Evolutionary conservation across 2,797 vertebrate species (phyloP).

Genomic region (Rhinophrynus dorsalis): DNA sequence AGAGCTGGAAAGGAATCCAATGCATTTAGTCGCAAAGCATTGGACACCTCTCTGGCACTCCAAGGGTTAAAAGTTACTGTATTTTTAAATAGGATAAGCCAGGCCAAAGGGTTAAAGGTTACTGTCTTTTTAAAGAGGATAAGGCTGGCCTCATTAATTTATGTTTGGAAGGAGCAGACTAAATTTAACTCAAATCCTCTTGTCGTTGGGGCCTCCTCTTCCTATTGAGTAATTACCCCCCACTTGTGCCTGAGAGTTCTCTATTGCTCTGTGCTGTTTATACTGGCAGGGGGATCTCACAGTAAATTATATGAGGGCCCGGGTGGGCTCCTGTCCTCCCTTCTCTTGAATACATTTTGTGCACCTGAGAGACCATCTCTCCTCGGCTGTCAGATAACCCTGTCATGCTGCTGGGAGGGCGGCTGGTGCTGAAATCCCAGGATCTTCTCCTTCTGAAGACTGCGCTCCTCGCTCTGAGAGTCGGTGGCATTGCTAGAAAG

Average conservation of each 20-base stretch:
- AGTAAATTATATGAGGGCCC: constrained; percentile 24
- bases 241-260: background rate
- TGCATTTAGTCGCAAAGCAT: too few relatives aligned
- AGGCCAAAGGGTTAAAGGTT: too few relatives aligned
- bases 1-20: too few relatives aligned
- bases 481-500: background rate
- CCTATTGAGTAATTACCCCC: background rate
- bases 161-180: too few relatives aligned
- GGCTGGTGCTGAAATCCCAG: constrained; percentile 36
- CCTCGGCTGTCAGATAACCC: constrained; percentile 35
- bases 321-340: constrained; percentile 28
- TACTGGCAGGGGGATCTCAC: background rate
- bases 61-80: too few relatives aligned
- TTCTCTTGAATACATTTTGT: background rate
- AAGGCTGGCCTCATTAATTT: too few relatives aligned
- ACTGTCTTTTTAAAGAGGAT: too few relatives aligned
- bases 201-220: background rate
- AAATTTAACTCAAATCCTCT: background rate
- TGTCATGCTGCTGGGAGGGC: constrained; percentile 4
- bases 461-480: background rate
- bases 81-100: too few relatives aligned
- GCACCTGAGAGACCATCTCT: constrained; percentile 29
- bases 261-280: background rate
- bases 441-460: constrained; percentile 10
- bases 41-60: too few relatives aligned